A percentile compares a stretch with the other conserved stretches of the same genome.
Evolutionary conservation across 2,797 vertebrate genomes (phyloP).

Genomic region (Galago senegalensis): DNA sequence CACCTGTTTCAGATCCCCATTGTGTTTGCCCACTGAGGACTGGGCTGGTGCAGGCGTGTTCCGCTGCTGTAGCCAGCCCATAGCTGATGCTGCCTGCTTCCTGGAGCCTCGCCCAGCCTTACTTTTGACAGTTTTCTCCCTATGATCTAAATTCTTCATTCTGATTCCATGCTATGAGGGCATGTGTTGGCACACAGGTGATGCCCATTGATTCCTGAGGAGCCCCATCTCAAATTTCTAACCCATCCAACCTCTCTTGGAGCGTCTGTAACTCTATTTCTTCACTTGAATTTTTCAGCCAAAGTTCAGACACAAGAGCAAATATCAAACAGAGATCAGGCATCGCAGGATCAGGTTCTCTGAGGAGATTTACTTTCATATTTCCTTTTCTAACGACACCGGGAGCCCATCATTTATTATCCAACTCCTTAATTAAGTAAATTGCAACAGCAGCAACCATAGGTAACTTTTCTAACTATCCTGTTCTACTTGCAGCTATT

Average conservation of each 20-base stretch:
- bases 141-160: constrained; percentile 68
- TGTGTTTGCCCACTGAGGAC: constrained; percentile 76
- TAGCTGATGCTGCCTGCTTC: constrained; percentile 9
- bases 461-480: constrained; percentile 77
- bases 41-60: constrained; percentile 3
- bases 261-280: constrained; percentile 68
- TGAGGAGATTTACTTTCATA: constrained; percentile 55
- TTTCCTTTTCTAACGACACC: constrained; percentile 62
- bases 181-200: constrained; percentile 51
- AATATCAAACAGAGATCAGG: constrained; percentile 67
- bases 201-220: constrained; percentile 32
- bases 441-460: constrained; percentile 55
- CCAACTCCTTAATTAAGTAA: constrained; percentile 72
- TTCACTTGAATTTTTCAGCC: constrained; percentile 74
- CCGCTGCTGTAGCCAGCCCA: not conserved
- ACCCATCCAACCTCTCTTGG: constrained; percentile 45
- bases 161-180: constrained; percentile 63
- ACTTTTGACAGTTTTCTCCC: constrained; percentile 75
- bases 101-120: constrained; percentile 71
- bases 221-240: constrained; percentile 69
- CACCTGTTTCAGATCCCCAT: constrained; percentile 84
- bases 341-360: not conserved
- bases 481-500: constrained; percentile 51
- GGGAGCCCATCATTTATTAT: constrained; percentile 61
- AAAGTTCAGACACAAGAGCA: constrained; percentile 87